Base-by-base conservation (phyloP, 1,140 invertebrate genomes). In the Heliconius melpomene region DNA sequence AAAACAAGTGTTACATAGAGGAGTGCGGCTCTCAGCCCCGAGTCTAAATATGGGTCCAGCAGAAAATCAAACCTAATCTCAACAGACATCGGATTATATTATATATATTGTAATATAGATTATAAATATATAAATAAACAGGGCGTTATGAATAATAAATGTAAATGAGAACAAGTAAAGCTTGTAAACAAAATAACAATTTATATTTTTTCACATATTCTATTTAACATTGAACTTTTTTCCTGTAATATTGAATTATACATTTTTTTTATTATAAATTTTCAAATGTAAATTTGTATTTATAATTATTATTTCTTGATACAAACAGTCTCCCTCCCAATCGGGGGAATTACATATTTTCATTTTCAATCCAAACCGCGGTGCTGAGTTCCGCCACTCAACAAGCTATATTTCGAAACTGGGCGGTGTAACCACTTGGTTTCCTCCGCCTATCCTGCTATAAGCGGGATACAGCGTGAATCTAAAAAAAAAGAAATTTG, bases 71-170 rank as follows among this genome's bases (percentile, higher is more conserved):
- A 66, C 60, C 60, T 66, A 66, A 66, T 66, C 60, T 66, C 60
- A 66, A 66, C 26, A 29, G 60, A 66, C 60, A 66, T 66, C 60
- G 60, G 60, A 66, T 66, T 66, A 29, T 66, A 66, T 66, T 66
- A 26, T 66, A 66, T 26, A 60, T 23, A 60, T 66, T 29, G 60
- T 66, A 66, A 26, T 29, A 66, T 66, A 66, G 60, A 66, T 29
- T 29, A 66, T 66, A 26, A 66, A 66, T 66, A 66, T 66, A 66
- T 29, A 66, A 26, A 26, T 26, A 29, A 29, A 29, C 60, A 29
- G 60, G 26, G 11, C 23, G 26, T 66, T 66, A 66, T 29, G 60
- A 66, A 66, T 26, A 66, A 23, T 26, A 29, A 66, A 66, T 66
- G 60, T 66, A 66, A 66, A 52, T 23, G 54, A n/a, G 29, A 66